Evolutionary conservation across 2,797 vertebrate genomes (phyloP), one percentile per base, ranked within the genome.

Genomic region (Cirrhinus molitorella): DNA sequence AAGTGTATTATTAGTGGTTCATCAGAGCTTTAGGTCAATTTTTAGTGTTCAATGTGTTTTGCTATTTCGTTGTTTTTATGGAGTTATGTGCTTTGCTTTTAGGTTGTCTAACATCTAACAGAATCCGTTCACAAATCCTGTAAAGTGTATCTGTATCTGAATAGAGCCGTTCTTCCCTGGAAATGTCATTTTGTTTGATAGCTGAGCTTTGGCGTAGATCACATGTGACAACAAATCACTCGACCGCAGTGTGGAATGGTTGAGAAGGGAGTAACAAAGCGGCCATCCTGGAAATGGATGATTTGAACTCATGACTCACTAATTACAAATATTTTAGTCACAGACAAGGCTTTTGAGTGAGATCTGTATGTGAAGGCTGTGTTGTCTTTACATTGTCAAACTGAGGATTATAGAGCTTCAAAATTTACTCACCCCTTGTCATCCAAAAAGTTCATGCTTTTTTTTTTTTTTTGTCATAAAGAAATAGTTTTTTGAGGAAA

Each of bases 191-290:
- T 49, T 73, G 19, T 49, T 43, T 37, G 55, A 25, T 40, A 25
- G 8, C 61, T 37, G 45, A n/a, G 19, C 1, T 2, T 80, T 82
- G 11, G 47, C 14, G 8, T 73, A n/a, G n/a, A 67, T 81, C 79
- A 57, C 34, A 53, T 28, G 45, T 65, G 57, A 49, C 80, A 74
- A 66, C 61, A 75, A 67, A 83, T 55, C 71, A 28, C 70, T 74
- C 74, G n/a, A 31, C 12, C 59, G 43, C 71, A 57, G 31, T 51
- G 34, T 63, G 45, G 59, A 61, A 51, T 21, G 21, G 43, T 81
- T 71, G 13, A 34, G 43, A 70, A 47, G 10, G 7, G 78, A 70
- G 34, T 70, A 57, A 57, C 40, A 47, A 37, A 31, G 13, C 14
- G 19, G 28, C 3, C 3, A 14, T 75, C 31, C 16, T 66, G n/a